Percentiles rank a stretch among this genome's conserved stretches.
phyloP scores from a whole-genome alignment of 1,140 invertebrate species.

The Dendroctonus ponderosae region DNA sequence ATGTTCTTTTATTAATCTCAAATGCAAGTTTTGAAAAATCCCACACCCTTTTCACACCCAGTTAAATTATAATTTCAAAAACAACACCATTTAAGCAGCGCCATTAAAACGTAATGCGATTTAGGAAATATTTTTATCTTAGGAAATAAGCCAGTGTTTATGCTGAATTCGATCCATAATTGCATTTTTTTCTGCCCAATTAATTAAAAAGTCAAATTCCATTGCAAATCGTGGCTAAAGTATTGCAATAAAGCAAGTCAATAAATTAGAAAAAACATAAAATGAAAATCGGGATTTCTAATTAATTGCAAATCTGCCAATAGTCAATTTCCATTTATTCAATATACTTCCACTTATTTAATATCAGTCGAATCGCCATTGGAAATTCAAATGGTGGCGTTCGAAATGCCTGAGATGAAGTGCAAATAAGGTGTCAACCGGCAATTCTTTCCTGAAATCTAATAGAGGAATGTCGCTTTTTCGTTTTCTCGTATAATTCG shows the following conservation, averaged over 20 bases:
- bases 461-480: constrained; percentile 8
- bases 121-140: no score
- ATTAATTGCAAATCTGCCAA: neutral
- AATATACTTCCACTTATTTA: neutral
- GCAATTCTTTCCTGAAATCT: constrained; percentile 20
- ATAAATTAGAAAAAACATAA: neutral
- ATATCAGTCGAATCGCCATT: neutral
- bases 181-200: no score
- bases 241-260: neutral
- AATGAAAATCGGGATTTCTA: neutral
- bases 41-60: no score
- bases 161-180: no score
- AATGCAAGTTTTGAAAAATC: no score
- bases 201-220: no score
- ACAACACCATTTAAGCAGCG: no score
- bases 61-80: no score
- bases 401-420: constrained; percentile 12
- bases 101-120: no score
- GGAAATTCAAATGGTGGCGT: constrained; percentile 15
- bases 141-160: no score
- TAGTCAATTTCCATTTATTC: constrained; percentile 1
- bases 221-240: neutral
- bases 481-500: constrained; percentile 9
- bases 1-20: no score
- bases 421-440: constrained; percentile 19